These are phyloP conservation scores for Homalodisca vitripennis DNA, from an alignment of 1,140 invertebrate species.

Conservation along the genomic window DNA sequence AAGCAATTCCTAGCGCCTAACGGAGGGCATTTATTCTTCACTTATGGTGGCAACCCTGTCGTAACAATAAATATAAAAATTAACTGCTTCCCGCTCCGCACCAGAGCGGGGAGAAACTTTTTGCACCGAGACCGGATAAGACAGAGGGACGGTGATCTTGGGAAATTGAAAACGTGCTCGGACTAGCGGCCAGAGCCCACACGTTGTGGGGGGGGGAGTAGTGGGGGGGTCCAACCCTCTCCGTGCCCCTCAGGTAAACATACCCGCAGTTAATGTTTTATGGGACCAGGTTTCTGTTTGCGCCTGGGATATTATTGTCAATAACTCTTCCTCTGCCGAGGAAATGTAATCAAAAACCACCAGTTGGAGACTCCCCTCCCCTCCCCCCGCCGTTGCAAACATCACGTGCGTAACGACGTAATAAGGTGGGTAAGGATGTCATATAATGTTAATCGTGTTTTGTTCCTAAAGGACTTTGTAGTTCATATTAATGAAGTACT, in stretches of 20 bases:
- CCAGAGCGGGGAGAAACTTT: neutral
- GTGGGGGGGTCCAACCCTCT: neutral
- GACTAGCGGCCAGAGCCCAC: neutral
- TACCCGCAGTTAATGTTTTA: constrained; percentile 16
- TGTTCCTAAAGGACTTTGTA: too few species aligned
- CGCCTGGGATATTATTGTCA: constrained; percentile 13
- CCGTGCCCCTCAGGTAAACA: constrained; percentile 7
- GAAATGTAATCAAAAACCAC: constrained; percentile 22
- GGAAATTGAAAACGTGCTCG: constrained; percentile 24
- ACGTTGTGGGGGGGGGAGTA: neutral
- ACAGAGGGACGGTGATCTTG: constrained; percentile 16
- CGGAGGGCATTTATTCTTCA: constrained; percentile 9
- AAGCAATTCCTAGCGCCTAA: constrained; percentile 15
- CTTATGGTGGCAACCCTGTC: constrained; percentile 21
- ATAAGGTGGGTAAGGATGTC: too few species aligned
- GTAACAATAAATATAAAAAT: constrained; percentile 26
- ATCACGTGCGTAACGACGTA: neutral
- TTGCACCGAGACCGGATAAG: constrained; percentile 1
- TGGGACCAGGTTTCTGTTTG: constrained; percentile 14
- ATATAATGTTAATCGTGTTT: too few species aligned
- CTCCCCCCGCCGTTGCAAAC: neutral
- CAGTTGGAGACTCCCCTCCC: neutral
- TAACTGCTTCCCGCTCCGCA: constrained; percentile 1
- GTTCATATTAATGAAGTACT: too few species aligned
- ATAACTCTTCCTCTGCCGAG: constrained; percentile 19